Base-by-base conservation (phyloP, 1,140 invertebrate genomes). In the Archegozetes longisetosus region DNA sequence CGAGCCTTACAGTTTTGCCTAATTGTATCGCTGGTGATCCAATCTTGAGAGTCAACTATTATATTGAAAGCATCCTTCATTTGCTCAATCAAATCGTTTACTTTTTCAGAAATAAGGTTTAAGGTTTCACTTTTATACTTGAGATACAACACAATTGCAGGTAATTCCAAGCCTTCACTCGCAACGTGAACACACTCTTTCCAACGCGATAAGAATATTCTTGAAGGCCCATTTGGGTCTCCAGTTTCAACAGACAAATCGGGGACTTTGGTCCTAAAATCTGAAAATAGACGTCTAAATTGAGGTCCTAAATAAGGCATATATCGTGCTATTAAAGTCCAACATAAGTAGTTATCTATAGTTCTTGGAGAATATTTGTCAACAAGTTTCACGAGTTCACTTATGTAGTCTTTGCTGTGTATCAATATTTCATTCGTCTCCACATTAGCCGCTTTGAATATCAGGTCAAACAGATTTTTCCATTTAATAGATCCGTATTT, bases 31-130 rank as follows among this genome's bases (percentile, higher is more conserved):
- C 75, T 71, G 22, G 78, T 72, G 32, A 40, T 6, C 82, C 82
- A 84, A n/a, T 74, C 71, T 51, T 80, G 76, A 29, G 75, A 70
- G 40, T 74, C 66, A 47, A 84, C 73, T 3, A 79, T 71, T 14
- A 75, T 71, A 32, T 77, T 75, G 58, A 84, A 76, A 2, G 81
- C 76, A 28, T 76, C 68, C 62, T 80, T 77, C 24, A 83, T 74
- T 27, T 76, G 74, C 40, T 75, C 70, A 61, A 83, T 80, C 68
- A 84, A 76, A 26, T 75, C 68, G 52, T 77, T 67, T 1, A 78
- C 74, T 75, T 79, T 55, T 32, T 69, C 65, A 64, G 75, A 75
- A 0, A 72, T 72, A 22, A 68, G 63, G 57, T 73, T 70, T 51
- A 75, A 69, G 62, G 77, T 76, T 62, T 74, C 70, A 57, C 75